Conservation (phyloP, 2,888 invertebrate species). For the Erynnis tages region DNA sequence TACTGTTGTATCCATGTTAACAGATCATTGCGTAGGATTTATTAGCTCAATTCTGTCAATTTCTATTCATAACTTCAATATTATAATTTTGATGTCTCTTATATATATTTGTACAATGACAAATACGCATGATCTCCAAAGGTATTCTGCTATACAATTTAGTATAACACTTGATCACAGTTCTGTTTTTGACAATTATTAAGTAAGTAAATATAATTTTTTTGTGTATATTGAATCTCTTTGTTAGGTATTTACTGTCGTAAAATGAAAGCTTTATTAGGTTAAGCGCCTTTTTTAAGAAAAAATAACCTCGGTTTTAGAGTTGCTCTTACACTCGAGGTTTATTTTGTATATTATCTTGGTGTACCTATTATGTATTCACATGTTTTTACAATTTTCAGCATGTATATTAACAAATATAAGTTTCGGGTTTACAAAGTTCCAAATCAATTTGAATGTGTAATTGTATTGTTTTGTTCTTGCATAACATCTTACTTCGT, state of each 20-base stretch:
- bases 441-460: no score
- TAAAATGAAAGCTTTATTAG: slow-evolving; percentile 76
- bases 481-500: no score
- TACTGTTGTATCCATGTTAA: slow-evolving; percentile 5
- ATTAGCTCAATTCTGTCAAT: slow-evolving; percentile 25
- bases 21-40: slow-evolving; percentile 8
- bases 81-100: not conserved
- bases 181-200: not conserved
- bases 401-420: no score
- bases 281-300: slow-evolving; percentile 45
- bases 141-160: not conserved
- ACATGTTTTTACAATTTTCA: no score
- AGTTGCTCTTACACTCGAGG: slow-evolving; percentile 8
- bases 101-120: not conserved
- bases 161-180: not conserved
- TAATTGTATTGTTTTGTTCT: not conserved
- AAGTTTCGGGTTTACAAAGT: no score
- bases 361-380: slow-evolving; percentile 12
- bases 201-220: no score
- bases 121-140: slow-evolving; percentile 14
- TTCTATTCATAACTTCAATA: not conserved
- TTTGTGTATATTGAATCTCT: slow-evolving; percentile 46
- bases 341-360: slow-evolving; percentile 13
- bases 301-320: slow-evolving; percentile 7
- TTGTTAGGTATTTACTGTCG: slow-evolving; percentile 54